phyloP scores from a whole-genome alignment of 30 jellyfish, hydroid and myxozoan species.

The Aurelia aurita complex sp. Pacific region DNA sequence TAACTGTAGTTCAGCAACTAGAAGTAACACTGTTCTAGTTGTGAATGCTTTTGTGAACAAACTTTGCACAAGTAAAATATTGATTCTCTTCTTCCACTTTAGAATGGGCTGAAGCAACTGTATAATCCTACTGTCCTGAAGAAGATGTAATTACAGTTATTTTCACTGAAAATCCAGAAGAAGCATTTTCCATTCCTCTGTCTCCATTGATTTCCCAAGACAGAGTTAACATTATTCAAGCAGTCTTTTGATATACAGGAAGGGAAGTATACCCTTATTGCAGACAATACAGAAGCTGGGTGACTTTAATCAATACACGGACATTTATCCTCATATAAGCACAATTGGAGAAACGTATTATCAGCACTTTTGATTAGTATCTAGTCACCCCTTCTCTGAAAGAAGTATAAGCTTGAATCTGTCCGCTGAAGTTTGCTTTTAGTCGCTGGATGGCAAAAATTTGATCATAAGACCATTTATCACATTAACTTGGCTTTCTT shows the following conservation, averaged over 20 bases:
- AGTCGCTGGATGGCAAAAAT: neutral
- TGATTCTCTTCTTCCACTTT: neutral
- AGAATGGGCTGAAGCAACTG: slow-evolving; percentile 15
- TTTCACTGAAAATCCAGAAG: slow-evolving; percentile 7
- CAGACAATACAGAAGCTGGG: neutral
- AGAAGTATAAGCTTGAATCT: neutral
- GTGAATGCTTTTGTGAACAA: neutral
- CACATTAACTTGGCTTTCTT: neutral
- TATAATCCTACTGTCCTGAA: slow-evolving; percentile 5
- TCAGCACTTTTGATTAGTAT: neutral
- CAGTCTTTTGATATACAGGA: neutral
- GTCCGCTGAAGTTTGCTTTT: neutral
- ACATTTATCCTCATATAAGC: neutral
- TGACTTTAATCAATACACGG: neutral
- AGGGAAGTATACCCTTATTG: neutral
- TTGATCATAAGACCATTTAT: neutral
- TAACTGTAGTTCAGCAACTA: no score
- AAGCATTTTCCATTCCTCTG: neutral
- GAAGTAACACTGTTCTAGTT: no score
- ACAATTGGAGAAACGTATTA: neutral
- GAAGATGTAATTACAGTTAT: neutral
- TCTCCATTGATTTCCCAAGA: slow-evolving; percentile 6
- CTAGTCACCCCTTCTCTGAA: neutral
- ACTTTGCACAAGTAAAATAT: neutral
- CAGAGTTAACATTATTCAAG: neutral